Base-by-base conservation (phyloP, 2,888 invertebrate species). In the Melolontha melolontha region DNA sequence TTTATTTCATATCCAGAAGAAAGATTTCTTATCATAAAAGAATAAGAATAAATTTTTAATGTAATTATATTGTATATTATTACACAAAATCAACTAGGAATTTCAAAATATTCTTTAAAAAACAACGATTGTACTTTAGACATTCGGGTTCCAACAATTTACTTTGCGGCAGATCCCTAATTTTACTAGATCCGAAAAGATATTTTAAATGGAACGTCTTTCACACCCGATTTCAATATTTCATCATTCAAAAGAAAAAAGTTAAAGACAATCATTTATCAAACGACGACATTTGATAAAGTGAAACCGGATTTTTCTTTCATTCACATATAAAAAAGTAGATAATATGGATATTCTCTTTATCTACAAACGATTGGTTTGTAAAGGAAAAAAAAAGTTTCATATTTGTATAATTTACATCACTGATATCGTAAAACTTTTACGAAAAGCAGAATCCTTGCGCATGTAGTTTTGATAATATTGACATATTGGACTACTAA, bases 281-380 rank as follows among this genome's bases (percentile, higher is more conserved):
- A 54, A 54, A 54, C 54, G 54, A 54, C 40, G 54, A 39, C 54
- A 40, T 40, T 40, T 40, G 54, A 54, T 54, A 40, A 54, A 54
- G 54, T 54, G 54, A 54, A 54, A 54, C 6, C 16, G 40, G 40
- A 54, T 54, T 40, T 54, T 40, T 52, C 22, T 50, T 52, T 52
- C 39, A 12, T 39, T 52, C 39, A 40, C 14, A 54, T 54, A 14
- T 29, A 52, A 54, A 40, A n/a, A 54, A 54, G 40, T 54, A 40
- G 22, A n/a, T 54, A 54, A 39, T 54, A 54, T 17, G 54, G 16
- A 17, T 54, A 40, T 11, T 17, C 16, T 40, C 17, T 5, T 40
- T 54, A 54, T 54, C 54, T 40, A 7, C 54, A n/a, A 54, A 54
- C 40, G 54, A 54, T 29, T 14, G 51, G 39, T 39, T 40, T 17